These are phyloP conservation scores for Datnioides undecimradiatus DNA, from an alignment of 2,113 vertebrate species.

Conservation along the genomic window DNA sequence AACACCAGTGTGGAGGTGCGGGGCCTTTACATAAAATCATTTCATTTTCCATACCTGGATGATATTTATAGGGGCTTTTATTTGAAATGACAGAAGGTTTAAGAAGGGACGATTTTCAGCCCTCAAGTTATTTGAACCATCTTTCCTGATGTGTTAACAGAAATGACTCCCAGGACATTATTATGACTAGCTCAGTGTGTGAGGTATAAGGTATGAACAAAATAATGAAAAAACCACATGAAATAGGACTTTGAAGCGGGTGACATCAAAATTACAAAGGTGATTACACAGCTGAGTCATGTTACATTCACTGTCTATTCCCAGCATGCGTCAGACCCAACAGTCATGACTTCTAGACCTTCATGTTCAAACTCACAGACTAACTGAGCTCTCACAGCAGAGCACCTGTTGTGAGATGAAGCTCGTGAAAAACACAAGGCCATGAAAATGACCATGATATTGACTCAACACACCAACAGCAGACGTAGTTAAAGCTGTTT, in stretches of 20 bases:
- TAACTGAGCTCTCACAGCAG: neutral
- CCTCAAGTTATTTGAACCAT: neutral
- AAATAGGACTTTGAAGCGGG: constrained; percentile 63
- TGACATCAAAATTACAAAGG: constrained; percentile 49
- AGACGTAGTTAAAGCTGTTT: constrained; percentile 13
- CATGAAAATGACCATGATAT: constrained; percentile 16
- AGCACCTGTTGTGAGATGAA: constrained; percentile 53
- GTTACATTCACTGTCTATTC: constrained; percentile 35
- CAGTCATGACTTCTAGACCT: constrained; percentile 22
- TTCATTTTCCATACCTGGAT: neutral
- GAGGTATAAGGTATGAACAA: constrained; percentile 22
- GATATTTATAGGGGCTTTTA: neutral
- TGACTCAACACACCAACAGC: neutral
- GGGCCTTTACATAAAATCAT: neutral
- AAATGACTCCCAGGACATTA: constrained; percentile 35
- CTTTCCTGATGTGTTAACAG: neutral
- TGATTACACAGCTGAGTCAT: constrained; percentile 66
- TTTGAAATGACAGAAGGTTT: neutral
- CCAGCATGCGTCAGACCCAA: constrained; percentile 52
- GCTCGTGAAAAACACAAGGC: neutral
- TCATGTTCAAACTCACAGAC: constrained; percentile 12
- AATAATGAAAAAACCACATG: constrained; percentile 51
- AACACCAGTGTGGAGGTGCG: constrained; percentile 15
- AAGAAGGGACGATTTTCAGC: neutral
- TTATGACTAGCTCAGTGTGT: constrained; percentile 69